These are phyloP conservation scores for Drosophila macrospina DNA, from an alignment of 2,888 invertebrate species.

Conservation along the genomic window DNA sequence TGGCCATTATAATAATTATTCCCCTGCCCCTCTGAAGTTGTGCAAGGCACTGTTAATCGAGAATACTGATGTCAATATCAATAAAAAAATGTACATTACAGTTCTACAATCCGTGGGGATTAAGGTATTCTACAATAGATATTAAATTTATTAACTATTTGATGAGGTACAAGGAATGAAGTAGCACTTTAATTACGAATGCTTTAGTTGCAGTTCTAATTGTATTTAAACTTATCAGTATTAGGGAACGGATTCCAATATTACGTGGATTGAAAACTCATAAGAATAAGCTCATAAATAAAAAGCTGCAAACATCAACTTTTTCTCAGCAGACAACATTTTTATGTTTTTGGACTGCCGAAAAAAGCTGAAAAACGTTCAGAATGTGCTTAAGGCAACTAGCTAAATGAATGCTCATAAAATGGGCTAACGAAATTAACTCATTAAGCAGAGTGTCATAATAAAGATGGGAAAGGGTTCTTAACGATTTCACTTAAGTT, in stretches of 20 bases:
- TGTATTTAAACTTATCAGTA: no score
- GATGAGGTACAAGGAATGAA: no score
- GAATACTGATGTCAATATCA: background rate
- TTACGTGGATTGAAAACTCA: no score
- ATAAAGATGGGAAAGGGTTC: conserved; percentile 37
- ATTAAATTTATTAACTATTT: no score
- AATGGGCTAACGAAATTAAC: conserved; percentile 56
- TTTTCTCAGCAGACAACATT: conserved; percentile 3
- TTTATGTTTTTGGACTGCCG: background rate
- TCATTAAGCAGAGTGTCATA: conserved; percentile 51
- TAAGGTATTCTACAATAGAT: no score
- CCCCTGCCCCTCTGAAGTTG: conserved; percentile 38
- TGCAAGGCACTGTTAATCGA: conserved; percentile 15
- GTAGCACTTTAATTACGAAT: no score
- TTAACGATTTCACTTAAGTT: conserved; percentile 25
- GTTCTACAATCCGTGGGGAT: no score
- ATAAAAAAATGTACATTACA: no score
- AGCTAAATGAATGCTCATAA: conserved; percentile 51
- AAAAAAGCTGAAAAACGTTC: background rate
- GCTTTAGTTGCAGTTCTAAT: no score
- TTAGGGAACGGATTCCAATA: no score
- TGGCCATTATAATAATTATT: conserved; percentile 50
- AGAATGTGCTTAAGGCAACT: conserved; percentile 13
- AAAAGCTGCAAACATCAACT: background rate
- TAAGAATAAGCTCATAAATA: background rate